Percentiles rank a stretch among this genome's conserved stretches.
Evolutionary conservation across 2,888 invertebrate species (phyloP).

Genomic region (Noctuana brunneofusca): DNA sequence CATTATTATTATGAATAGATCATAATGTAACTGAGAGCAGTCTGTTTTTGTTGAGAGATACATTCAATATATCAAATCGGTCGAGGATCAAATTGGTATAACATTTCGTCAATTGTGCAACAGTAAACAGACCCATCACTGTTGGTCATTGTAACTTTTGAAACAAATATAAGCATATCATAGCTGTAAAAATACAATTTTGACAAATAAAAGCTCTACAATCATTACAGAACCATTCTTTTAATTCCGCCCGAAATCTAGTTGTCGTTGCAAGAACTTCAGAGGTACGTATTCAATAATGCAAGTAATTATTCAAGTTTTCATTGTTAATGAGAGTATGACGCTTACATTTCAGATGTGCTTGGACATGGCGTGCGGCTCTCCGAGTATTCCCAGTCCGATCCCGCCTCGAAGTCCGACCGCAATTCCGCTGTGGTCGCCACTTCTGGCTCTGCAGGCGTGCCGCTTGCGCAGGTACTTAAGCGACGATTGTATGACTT

Average conservation of each 20-base stretch:
- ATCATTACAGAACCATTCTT: slow-evolving; percentile 73
- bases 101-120: slow-evolving; percentile 78
- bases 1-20: slow-evolving; percentile 57
- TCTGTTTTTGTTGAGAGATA: slow-evolving; percentile 74
- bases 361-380: slow-evolving; percentile 70
- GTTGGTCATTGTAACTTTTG: slow-evolving; percentile 85
- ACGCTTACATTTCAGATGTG: slow-evolving; percentile 68
- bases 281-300: slow-evolving; percentile 46
- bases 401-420: slow-evolving; percentile 65
- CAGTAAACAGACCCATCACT: slow-evolving; percentile 77
- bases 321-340: background rate
- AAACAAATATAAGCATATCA: slow-evolving; percentile 95
- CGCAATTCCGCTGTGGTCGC: slow-evolving; percentile 73
- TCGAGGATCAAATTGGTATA: slow-evolving; percentile 69
- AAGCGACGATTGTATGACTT: slow-evolving; percentile 78
- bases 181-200: slow-evolving; percentile 94
- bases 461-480: slow-evolving; percentile 76
- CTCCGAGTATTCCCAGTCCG: slow-evolving; percentile 60
- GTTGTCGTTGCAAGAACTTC: background rate
- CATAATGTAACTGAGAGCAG: slow-evolving; percentile 76
- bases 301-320: background rate
- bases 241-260: slow-evolving; percentile 46
- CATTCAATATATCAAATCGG: slow-evolving; percentile 68
- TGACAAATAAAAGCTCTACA: slow-evolving; percentile 91
- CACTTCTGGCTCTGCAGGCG: slow-evolving; percentile 74